Base-by-base conservation (phyloP, 1,140 invertebrate species). In the Leguminivora glycinivorella region DNA sequence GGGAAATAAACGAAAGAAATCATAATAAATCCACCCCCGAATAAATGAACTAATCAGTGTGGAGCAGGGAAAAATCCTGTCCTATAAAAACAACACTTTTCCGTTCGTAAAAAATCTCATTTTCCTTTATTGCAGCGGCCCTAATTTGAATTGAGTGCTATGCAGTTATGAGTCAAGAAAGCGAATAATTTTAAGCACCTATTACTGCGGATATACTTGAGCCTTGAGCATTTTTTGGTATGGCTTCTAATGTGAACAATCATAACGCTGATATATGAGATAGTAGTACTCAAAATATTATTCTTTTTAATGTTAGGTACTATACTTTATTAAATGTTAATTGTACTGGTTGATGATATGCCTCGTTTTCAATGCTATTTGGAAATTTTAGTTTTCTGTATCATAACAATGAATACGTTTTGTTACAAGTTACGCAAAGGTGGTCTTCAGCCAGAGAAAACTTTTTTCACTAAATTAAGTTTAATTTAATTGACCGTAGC, bases 91-190 rank as follows among this genome's bases (percentile, higher is more conserved):
- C 87, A 89, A 89, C 84, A 84, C 83, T 86, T 87, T 76, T 77
- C 84, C 78, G 72, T 86, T 84, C 82, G 83, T 87, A 89, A 89
- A 89, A 88, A 91, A 88, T 80, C 89, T 91, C 89, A 90, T 91
- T 89, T 85, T 82, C 83, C 81, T 91, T 91, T 91, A 91, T 90
- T 91, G 87, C 89, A 85, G 74, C 80, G 74, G 70, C 80, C 78
- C 85, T 91, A 91, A 91, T 91, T 91, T 89, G 85, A 90, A 90
- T 91, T 84, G 85, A 91, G 88, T 89, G 86, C 80, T 82, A 85
- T 91, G 88, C 89, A 89, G 89, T 91, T 91, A 91, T 88, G 88
- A 87, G 79, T 89, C 87, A 89, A 89, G 84, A 83, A 87, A 87
- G 85, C 85, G 88, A 82, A 88, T 90, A 85, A 90, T 90, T 90